Evolutionary conservation across 1,140 invertebrate species (phyloP).

Genomic region (Pseudomyrmex gracilis): DNA sequence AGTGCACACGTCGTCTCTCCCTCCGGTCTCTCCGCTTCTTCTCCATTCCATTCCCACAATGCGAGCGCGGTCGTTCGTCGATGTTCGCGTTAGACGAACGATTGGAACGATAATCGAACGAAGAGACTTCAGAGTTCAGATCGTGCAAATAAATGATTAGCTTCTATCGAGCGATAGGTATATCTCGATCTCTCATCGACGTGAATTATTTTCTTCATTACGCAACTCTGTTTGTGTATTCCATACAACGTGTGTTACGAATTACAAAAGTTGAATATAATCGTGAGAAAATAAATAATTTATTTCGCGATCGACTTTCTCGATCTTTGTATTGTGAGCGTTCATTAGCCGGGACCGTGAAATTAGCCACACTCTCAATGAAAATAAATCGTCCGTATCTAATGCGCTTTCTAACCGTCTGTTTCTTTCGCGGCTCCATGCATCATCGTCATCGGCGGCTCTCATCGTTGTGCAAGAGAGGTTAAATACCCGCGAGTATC

Average conservation of each 20-base stretch:
- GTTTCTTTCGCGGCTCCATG: slow-evolving; percentile 39
- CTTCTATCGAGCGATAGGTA: not conserved
- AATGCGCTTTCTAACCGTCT: slow-evolving; percentile 40
- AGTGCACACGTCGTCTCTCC: slow-evolving; percentile 32
- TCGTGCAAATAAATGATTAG: slow-evolving; percentile 40
- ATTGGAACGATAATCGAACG: slow-evolving; percentile 21
- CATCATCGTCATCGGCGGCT: slow-evolving; percentile 50
- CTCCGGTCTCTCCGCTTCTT: not conserved
- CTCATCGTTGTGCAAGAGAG: slow-evolving; percentile 50
- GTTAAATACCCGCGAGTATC: slow-evolving; percentile 68
- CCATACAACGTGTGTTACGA: too few species aligned
- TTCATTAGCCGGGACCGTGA: slow-evolving; percentile 5
- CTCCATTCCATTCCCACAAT: slow-evolving; percentile 60
- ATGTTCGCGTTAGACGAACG: slow-evolving; percentile 15
- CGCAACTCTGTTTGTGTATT: not conserved
- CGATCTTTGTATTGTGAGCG: not conserved
- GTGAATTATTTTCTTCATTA: slow-evolving; percentile 21
- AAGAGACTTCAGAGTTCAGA: not conserved
- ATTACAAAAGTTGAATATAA: not conserved
- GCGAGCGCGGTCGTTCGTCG: slow-evolving; percentile 26
- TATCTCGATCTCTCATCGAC: slow-evolving; percentile 13
- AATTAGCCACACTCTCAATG: slow-evolving; percentile 11
- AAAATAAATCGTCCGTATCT: slow-evolving; percentile 51
- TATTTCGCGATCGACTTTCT: not conserved
- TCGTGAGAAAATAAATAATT: slow-evolving; percentile 4